Evolutionary conservation across 2,888 invertebrate species (phyloP).

Genomic region (Sycophila texana): DNA sequence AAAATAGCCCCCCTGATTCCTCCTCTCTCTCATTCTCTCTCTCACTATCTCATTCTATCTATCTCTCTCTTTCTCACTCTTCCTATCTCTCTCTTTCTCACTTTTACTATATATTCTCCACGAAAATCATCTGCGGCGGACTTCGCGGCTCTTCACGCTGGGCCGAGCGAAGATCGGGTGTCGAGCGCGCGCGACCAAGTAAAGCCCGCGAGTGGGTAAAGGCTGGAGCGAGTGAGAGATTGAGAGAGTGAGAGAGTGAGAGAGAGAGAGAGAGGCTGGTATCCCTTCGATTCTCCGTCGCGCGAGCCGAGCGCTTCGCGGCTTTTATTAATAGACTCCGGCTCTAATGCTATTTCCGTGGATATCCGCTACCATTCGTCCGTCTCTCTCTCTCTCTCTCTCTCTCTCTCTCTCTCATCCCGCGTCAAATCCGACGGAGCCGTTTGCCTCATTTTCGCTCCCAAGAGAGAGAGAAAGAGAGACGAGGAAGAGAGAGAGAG

Average conservation of each 20-base stretch:
- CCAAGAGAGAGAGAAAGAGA: background rate
- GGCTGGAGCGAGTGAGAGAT: constrained; percentile 22
- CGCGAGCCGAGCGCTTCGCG: constrained; percentile 11
- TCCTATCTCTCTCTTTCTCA: constrained; percentile 8
- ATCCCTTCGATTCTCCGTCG: constrained; percentile 36
- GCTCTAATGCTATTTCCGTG: constrained; percentile 73
- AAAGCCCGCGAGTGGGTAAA: constrained; percentile 70
- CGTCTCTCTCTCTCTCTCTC: constrained; percentile 18
- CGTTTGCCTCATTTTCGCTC: background rate
- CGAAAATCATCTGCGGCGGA: background rate
- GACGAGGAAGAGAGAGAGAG: background rate
- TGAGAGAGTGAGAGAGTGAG: constrained; percentile 51
- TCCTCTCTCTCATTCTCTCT: constrained; percentile 11
- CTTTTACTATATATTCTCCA: background rate
- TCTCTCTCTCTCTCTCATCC: constrained; percentile 16
- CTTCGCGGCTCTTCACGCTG: no score
- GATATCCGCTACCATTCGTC: constrained; percentile 61
- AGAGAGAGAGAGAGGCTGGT: constrained; percentile 17
- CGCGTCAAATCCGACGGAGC: no score
- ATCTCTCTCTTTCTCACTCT: constrained; percentile 6
- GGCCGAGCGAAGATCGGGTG: constrained; percentile 69
- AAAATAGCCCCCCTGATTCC: constrained; percentile 33
- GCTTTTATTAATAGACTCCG: constrained; percentile 72
- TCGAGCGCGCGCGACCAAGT: constrained; percentile 75
- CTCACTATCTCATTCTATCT: constrained; percentile 32